Evolutionary conservation across 2,113 vertebrate genomes (phyloP).

Genomic region (Asarcornis scutulata): DNA sequence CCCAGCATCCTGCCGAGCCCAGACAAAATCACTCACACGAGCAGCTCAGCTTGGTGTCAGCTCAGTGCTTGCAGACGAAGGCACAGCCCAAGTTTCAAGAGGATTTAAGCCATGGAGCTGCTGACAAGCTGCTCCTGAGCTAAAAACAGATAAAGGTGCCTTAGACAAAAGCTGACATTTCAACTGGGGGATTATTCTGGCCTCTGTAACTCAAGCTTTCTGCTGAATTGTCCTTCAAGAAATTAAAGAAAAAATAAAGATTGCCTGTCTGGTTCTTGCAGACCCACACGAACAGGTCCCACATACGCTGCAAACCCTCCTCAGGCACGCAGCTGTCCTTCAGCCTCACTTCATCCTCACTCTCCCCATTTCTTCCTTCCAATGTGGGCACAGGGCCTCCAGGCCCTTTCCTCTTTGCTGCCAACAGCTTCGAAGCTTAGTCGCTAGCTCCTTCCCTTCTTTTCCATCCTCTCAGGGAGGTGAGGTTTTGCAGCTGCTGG

Average conservation of each 20-base stretch:
- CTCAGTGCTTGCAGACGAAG: background rate
- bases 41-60: background rate
- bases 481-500: background rate
- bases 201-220: background rate
- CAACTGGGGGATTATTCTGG: background rate
- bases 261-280: background rate
- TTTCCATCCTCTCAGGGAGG: background rate
- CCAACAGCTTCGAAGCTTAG: background rate
- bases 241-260: background rate
- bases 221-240: background rate
- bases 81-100: background rate
- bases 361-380: background rate
- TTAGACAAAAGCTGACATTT: slow-evolving; percentile 15
- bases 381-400: rapidly evolving
- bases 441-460: background rate
- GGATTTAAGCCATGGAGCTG: background rate
- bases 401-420: background rate
- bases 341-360: background rate
- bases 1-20: background rate
- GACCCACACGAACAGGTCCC: background rate
- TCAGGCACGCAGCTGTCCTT: background rate
- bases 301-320: background rate
- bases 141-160: background rate
- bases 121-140: background rate
- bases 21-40: background rate